phyloP scores from a whole-genome alignment of 2,888 invertebrate species.

The Ophioninae sp. region DNA sequence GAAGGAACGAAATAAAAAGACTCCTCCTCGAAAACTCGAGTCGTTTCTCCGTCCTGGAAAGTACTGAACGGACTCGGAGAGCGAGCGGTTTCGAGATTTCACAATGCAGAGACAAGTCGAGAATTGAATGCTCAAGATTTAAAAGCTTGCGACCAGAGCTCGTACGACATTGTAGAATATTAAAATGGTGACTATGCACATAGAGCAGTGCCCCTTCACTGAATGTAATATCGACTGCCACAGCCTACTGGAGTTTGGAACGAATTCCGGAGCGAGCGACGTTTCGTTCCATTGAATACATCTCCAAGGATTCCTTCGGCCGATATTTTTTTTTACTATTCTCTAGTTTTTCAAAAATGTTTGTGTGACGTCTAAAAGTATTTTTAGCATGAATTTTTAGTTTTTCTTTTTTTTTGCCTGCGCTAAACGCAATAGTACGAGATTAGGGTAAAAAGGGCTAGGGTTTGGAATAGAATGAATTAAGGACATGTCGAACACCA shows the following conservation, averaged over 20 bases:
- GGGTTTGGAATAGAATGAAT: too few relatives aligned
- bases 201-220: constrained; percentile 52
- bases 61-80: constrained; percentile 38
- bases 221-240: constrained; percentile 37
- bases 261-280: not conserved
- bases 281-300: constrained; percentile 23
- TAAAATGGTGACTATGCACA: constrained; percentile 30
- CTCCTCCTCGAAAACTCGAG: constrained; percentile 34
- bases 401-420: not conserved
- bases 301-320: constrained; percentile 17
- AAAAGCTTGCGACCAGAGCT: constrained; percentile 38
- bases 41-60: constrained; percentile 47
- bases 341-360: not conserved
- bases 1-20: constrained; percentile 39
- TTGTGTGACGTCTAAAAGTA: too few relatives aligned
- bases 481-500: too few relatives aligned
- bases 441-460: too few relatives aligned
- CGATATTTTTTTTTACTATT: not conserved
- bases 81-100: constrained; percentile 39
- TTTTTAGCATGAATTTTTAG: not conserved
- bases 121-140: constrained; percentile 43
- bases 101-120: constrained; percentile 43
- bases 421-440: too few relatives aligned
- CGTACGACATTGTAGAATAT: constrained; percentile 41
- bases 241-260: constrained; percentile 11